Evolutionary conservation across 2,113 vertebrate species (phyloP), one percentile per base, ranked within the genome.

Genomic region (Macrotis lagotis): DNA sequence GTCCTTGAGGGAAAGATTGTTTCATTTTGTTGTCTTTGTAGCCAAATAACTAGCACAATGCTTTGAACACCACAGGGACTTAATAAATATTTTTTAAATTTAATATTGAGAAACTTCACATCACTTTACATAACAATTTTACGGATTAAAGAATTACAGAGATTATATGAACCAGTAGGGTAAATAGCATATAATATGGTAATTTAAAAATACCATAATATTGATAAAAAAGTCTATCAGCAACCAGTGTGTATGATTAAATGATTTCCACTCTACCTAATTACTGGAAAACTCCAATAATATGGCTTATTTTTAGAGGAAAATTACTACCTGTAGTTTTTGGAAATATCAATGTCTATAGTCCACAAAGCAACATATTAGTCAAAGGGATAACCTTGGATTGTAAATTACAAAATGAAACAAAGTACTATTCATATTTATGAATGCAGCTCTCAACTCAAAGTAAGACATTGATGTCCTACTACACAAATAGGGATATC

Each of bases 91-190:
- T 31, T 53, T 59, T 66, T 66, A 31, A 66, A 28, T 37, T 66
- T 66, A 66, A 66, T 48, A 26, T 91, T 48, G 90, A 92, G 89
- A 97, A 93, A 91, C 89, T 92, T 90, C 50, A 74, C 47, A 96
- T 28, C 47, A 95, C 96, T 96, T 97, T 93, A 52, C 94, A 44
- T 91, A 92, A 95, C 91, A 88, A 53, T 96, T 98, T 98, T 98
- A 98, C 96, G 98, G 96, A 83, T 51, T 96, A 97, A 97, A 89
- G 93, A 98, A 92, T 92, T 24, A 97, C 90, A 97, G 74, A 89
- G 96, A 97, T 96, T 97, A 96, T 91, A 94, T 94, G 96, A 96
- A 91, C 90, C 48, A 94, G 91, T 48, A 93, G 59, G 59, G 52
- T 83, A 51, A 90, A 95, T 28, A 92, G 28, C 26, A 55, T 51